Base-by-base conservation (phyloP, 2,888 invertebrate species). In the Lamproptera curius region DNA sequence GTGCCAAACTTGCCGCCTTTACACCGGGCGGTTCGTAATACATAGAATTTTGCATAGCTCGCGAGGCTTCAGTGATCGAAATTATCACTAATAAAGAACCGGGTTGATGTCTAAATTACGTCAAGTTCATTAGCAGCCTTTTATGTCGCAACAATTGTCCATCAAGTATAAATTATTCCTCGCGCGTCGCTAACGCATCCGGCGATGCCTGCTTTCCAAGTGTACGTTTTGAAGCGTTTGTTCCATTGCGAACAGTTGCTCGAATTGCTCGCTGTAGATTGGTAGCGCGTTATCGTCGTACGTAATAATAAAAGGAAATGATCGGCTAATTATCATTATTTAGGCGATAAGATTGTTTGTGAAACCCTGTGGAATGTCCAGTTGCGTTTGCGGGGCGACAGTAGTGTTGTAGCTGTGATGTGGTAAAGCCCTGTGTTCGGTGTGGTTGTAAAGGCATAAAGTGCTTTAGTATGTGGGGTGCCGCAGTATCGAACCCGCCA, bases 141-240 rank as follows among this genome's bases (percentile, higher is more conserved):
- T 73, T 79, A 72, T 53, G 75, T 71, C 64, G 62, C 70, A 77
- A 81, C 82, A 78, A 84, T 83, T 70, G 85, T 75, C 72, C 72
- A 77, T 82, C 76, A 76, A 76, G 70, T 62, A 67, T 67, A 66
- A 78, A 84, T 87, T 85, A 81, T 85, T 85, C 85, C 73, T 70
- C 61, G 70, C 80, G 77, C 86, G 85, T 85, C 74, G 70, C 70
- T 62, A 65, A 70, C 62, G 77, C 82, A 82, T 85, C 86, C 85
- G 86, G 84, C 76, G 77, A 74, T 73, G 73, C 73, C 70, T 72
- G 81, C 82, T 83, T 84, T 83, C 83, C 73, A 80, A 75, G 76
- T 73, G 68, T 72, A 70, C 73, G 77, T 73, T 79, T 74, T 64
- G 70, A 71, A 76, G 73, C 70, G 72, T 82, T 82, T 81, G 83